Percentiles rank a stretch among this genome's conserved stretches.
Conservation (phyloP, 92 coral and sea anemone species). For the Zoanthus sociatus region DNA sequence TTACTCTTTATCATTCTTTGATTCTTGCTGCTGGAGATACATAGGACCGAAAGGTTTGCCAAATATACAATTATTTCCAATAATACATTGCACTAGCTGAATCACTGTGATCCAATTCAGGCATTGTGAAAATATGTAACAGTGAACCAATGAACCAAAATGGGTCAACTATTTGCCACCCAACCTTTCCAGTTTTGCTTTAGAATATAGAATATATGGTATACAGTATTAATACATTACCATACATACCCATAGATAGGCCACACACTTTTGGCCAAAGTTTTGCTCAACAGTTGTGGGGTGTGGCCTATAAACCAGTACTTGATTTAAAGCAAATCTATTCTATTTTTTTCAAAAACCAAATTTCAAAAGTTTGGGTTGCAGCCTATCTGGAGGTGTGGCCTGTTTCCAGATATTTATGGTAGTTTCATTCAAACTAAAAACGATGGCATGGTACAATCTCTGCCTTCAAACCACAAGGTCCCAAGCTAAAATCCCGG, state of each 20-base stretch:
- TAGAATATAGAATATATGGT: background rate
- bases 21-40: slow-evolving; percentile 27
- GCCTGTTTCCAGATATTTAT: background rate
- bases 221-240: background rate
- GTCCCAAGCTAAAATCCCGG: background rate
- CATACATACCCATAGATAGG: background rate
- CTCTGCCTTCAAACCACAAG: too few species aligned
- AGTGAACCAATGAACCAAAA: background rate
- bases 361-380: slow-evolving; percentile 1
- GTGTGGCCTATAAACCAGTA: slow-evolving; percentile 1
- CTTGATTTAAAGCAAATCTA: background rate
- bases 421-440: background rate
- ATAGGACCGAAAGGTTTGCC: background rate
- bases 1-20: slow-evolving; percentile 35
- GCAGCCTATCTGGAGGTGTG: slow-evolving; percentile 6
- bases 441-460: background rate
- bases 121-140: background rate
- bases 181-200: background rate
- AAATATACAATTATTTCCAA: background rate
- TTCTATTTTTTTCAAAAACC: background rate
- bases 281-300: background rate
- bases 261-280: background rate
- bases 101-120: background rate
- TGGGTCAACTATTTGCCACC: background rate
- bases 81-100: background rate